Conservation (phyloP, 2,888 invertebrate species). For the Nudaria mundana region DNA sequence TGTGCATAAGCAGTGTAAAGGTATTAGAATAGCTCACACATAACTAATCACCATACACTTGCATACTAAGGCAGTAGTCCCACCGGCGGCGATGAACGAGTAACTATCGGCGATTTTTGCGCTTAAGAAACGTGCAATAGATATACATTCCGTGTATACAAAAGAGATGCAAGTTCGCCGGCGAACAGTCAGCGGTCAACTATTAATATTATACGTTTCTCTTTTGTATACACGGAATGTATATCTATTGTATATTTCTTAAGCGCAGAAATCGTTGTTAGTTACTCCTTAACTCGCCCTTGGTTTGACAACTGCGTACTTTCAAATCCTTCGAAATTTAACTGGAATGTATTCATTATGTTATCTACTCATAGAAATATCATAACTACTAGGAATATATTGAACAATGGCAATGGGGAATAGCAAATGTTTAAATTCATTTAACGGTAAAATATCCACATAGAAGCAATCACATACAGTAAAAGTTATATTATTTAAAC, state of each 20-base stretch:
- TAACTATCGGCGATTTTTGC: too few relatives aligned
- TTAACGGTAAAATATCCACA: constrained; percentile 44
- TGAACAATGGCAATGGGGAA: too few relatives aligned
- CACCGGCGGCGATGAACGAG: too few relatives aligned
- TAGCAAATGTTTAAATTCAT: constrained; percentile 36
- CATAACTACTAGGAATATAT: constrained; percentile 24
- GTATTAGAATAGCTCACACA: constrained; percentile 62
- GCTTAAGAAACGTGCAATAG: too few relatives aligned
- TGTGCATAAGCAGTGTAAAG: constrained; percentile 67
- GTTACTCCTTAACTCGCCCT: too few relatives aligned
- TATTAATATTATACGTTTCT: too few relatives aligned
- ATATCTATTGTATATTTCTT: too few relatives aligned
- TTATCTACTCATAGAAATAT: constrained; percentile 19
- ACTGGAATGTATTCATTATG: constrained; percentile 37
- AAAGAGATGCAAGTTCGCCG: too few relatives aligned
- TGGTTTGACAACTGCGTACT: constrained; percentile 31
- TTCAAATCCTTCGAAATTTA: constrained; percentile 30
- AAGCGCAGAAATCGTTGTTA: too few relatives aligned
- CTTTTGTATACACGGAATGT: too few relatives aligned
- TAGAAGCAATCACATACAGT: constrained; percentile 49
- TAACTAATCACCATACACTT: constrained; percentile 33
- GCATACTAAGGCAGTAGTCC: constrained; percentile 39
- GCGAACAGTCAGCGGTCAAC: too few relatives aligned
- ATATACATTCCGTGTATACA: too few relatives aligned
- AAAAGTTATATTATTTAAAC: constrained; percentile 32